A percentile compares a stretch with the other conserved stretches of the same genome.
Evolutionary conservation across 2,888 invertebrate species (phyloP).

Genomic region (Cactoblastis cactorum): DNA sequence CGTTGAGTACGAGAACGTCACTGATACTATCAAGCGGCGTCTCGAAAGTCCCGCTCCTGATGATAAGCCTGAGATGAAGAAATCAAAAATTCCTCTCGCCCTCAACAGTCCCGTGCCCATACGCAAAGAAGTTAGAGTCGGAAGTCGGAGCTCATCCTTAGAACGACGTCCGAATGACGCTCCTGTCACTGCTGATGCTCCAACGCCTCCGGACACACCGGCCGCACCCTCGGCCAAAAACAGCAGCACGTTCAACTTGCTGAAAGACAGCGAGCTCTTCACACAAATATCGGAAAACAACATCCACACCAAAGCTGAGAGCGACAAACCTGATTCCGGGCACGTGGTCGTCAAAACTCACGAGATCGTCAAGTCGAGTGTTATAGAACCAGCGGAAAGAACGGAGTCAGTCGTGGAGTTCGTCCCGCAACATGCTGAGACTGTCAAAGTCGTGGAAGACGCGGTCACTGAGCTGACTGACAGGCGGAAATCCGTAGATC

Average conservation of each 20-base stretch:
- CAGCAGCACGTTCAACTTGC: constrained; percentile 81
- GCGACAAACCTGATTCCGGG: constrained; percentile 44
- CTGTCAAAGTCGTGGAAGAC: constrained; percentile 76
- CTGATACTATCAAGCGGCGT: constrained; percentile 82
- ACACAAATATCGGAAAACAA: constrained; percentile 82
- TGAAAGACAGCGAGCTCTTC: constrained; percentile 84
- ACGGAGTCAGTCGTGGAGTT: constrained; percentile 75
- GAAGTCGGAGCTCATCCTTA: constrained; percentile 48
- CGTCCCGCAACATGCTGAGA: constrained; percentile 75
- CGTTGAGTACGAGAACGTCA: constrained; percentile 78
- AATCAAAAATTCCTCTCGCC: constrained; percentile 66
- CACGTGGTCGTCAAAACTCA: constrained; percentile 84
- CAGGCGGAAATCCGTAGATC: constrained; percentile 34
- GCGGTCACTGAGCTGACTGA: constrained; percentile 56
- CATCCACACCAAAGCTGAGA: constrained; percentile 30
- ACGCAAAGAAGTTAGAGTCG: constrained; percentile 50
- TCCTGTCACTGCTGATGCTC: constrained; percentile 40
- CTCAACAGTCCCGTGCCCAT: constrained; percentile 63
- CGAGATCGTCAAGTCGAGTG: constrained; percentile 83
- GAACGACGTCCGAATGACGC: constrained; percentile 36
- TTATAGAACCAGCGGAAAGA: constrained; percentile 75
- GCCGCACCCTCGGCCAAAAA: constrained; percentile 37
- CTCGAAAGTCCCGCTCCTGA: constrained; percentile 73
- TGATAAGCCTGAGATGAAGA: constrained; percentile 58
- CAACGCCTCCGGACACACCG: constrained; percentile 33